Evolutionary conservation across 2,113 vertebrate species (phyloP), one percentile per base, ranked within the genome.

Genomic region (Dipodomys stephensi): DNA sequence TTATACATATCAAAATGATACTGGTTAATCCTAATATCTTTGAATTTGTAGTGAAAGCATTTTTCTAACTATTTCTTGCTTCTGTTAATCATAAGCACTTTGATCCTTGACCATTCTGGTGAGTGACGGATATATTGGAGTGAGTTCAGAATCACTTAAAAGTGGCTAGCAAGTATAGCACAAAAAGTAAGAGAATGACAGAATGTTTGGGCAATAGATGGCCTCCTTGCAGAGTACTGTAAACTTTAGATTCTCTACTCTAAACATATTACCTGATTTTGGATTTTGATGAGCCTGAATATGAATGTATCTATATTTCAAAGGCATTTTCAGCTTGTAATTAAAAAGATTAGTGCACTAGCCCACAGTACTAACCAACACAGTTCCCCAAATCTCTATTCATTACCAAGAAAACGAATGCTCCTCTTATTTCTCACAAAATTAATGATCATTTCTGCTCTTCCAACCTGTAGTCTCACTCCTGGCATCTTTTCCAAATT

Each of bases 381-480:
- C 16, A 74, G 19, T 86, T 78, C 32, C 80, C 6, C 67, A 79
- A 88, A 7, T 69, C 71, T 10, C 4, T 74, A 9, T 85, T 32
- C 28, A 35, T 65, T 87, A 78, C 35, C 81, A 83, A 8, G 32
- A 44, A 87, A 79, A 69, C 30, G 92, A 80, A 49, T 39, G 10
- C 27, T 65, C 74, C 22, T 81, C 80, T 87, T 46, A 39, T 84
- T 71, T 93, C 74, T 72, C 67, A 78, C 62, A 86, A 88, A 90
- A 73, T 92, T 25, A 53, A 57, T 72, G 13, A 9, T 65, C 46
- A 25, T 93, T 15, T 95, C 72, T 80, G 22, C 2, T 84, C 39
- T 46, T 71, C 23, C 82, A 74, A 73, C 30, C 8, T 73, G 44
- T 64, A 28, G 16, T 62, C 9, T 53, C 8, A 82, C 87, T 93